Conservation (phyloP, 2,888 invertebrate genomes). For the Hypena proboscidalis region DNA sequence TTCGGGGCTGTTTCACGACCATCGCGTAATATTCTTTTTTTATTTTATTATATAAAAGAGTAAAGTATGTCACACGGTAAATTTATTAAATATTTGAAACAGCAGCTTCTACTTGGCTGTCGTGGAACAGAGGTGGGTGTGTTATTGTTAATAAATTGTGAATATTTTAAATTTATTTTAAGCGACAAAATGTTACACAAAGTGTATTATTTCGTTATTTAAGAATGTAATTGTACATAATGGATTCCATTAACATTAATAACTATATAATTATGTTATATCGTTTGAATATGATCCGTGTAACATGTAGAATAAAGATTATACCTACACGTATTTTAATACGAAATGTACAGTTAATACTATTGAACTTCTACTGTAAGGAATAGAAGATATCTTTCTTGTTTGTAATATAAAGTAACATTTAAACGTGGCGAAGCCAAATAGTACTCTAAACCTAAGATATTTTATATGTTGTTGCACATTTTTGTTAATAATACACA, state of each 20-base stretch:
- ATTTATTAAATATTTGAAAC: no score
- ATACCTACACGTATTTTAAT: conserved; percentile 53
- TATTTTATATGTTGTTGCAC: conserved; percentile 69
- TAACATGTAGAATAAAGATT: conserved; percentile 37
- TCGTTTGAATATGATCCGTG: conserved; percentile 18
- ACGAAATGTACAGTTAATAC: conserved; percentile 62
- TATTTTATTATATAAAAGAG: neutral
- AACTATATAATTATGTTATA: conserved; percentile 19
- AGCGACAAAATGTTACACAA: conserved; percentile 28
- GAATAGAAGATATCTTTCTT: conserved; percentile 55
- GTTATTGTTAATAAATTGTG: no score
- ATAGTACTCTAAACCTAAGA: conserved; percentile 46
- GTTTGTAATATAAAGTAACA: conserved; percentile 56
- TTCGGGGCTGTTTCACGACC: conserved; percentile 9
- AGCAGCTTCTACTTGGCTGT: no score
- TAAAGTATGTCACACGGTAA: neutral
- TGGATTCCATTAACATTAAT: conserved; percentile 22
- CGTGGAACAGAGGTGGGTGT: no score
- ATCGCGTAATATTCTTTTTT: neutral
- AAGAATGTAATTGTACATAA: conserved; percentile 50
- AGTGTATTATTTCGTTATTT: conserved; percentile 42
- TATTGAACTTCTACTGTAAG: conserved; percentile 52
- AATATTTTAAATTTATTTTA: no score
- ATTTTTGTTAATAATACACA: conserved; percentile 63
- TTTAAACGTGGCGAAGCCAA: conserved; percentile 60